Evolutionary conservation across 30 jellyfish, hydroid and myxozoan genomes (phyloP).

Genomic region (Pelagia noctiluca): DNA sequence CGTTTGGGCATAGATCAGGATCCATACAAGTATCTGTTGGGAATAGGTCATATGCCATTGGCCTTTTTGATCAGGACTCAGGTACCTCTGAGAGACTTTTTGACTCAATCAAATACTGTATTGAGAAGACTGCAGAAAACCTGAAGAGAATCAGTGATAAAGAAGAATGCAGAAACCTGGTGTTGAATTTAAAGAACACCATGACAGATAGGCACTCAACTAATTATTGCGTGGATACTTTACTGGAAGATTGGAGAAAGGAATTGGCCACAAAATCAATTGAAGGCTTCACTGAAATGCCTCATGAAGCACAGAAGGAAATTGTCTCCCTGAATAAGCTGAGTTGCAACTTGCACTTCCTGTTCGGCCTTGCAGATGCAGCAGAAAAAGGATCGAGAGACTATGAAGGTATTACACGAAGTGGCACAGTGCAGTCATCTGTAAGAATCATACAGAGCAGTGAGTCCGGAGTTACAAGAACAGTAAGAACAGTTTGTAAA

Average conservation of each 20-base stretch:
- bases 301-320: neutral
- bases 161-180: neutral
- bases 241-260: neutral
- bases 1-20: neutral
- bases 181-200: neutral
- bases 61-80: neutral
- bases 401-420: neutral
- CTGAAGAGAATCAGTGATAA: neutral
- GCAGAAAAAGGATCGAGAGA: neutral
- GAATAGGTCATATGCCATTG: neutral
- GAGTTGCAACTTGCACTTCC: neutral
- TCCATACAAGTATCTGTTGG: neutral
- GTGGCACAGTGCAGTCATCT: neutral
- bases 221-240: neutral
- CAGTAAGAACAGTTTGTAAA: neutral
- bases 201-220: constrained; percentile 1
- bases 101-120: neutral
- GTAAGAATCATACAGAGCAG: neutral
- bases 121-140: neutral
- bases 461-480: neutral
- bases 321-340: neutral
- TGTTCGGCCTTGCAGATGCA: neutral
- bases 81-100: neutral
- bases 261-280: neutral
- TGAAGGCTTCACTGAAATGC: neutral